Base-by-base conservation (phyloP, 2,888 invertebrate genomes). In the Thereva unica region DNA sequence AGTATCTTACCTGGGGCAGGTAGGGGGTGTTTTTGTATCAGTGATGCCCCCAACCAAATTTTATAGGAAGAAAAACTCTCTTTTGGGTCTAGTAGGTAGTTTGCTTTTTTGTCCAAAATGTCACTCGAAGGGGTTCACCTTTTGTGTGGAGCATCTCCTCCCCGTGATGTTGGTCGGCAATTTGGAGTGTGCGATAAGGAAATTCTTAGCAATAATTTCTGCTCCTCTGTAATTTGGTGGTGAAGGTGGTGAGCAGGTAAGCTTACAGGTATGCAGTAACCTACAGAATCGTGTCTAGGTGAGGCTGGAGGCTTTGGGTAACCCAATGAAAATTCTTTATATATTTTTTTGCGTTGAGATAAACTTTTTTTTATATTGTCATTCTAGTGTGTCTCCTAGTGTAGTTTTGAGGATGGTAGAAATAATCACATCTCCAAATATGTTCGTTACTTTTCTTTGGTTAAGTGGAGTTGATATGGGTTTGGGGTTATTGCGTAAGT, bases 201-300 rank as follows among this genome's bases (percentile, higher is more conserved):
- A 49, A 59, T 47, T 12, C 47, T 38, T 47, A 4, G n/a, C 34
- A 49, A 59, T 37, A 55, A 55, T 37, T 56, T 59, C 49, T n/a
- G 12, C 38, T 49, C 40, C 59, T 47, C 38, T 12, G 49, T 8
- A 59, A 59, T 45, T 35, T 10, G 8, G 9, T 64, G 37, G 8
- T 35, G 35, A 47, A 53, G 40, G 42, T 47, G 12, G 47, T 47
- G 42, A 56, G 63, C 42, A 56, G 63, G 57, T 72, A 23, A 23
- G 23, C 23, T 23, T n/a, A 2, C 2, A 23, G 23, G 1, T 23
- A 23, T 23, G 23, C 2, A 23, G 23, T 23, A 70, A 72, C 72
- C 72, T 72, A 71, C 72, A 70, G 67, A 68, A 71, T 71, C 71
- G 72, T 72, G 72, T 56, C 38, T 68, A 69, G 71, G 70, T 69